Percentiles rank a stretch among this genome's conserved stretches.
Evolutionary conservation across 2,797 vertebrate genomes (phyloP).

Genomic region (Melanotaenia nigrans): DNA sequence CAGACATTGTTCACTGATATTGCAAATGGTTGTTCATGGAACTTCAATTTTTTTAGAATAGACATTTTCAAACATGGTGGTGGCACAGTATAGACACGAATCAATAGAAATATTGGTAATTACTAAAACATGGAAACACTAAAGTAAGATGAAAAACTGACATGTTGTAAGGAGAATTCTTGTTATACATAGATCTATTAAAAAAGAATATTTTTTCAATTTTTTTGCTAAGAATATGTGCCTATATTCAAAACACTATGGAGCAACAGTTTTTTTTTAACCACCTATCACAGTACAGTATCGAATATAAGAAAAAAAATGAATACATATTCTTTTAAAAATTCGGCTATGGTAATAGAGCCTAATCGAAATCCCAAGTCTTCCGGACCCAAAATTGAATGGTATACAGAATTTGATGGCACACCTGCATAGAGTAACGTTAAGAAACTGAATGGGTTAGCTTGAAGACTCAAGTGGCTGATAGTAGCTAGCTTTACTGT

Average conservation of each 20-base stretch:
- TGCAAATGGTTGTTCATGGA: too few relatives aligned
- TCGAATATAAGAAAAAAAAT: background rate
- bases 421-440: slow-evolving; percentile 30
- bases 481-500: slow-evolving; percentile 48
- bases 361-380: background rate
- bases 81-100: too few relatives aligned
- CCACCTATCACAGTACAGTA: background rate
- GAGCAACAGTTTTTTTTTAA: background rate
- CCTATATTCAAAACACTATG: background rate
- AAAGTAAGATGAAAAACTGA: background rate
- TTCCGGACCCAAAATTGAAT: too few relatives aligned
- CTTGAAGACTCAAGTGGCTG: slow-evolving; percentile 23
- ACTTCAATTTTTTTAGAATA: too few relatives aligned
- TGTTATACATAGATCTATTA: background rate
- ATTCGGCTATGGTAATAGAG: background rate
- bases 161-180: background rate
- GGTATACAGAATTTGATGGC: background rate
- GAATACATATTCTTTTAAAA: background rate
- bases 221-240: background rate
- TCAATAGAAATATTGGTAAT: background rate
- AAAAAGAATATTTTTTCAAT: background rate
- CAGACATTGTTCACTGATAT: background rate
- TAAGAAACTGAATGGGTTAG: slow-evolving; percentile 38
- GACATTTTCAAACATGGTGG: too few relatives aligned
- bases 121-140: background rate